These are phyloP conservation scores for Platichthys flesus DNA, from an alignment of 2,113 vertebrate genomes.

Conservation along the genomic window DNA sequence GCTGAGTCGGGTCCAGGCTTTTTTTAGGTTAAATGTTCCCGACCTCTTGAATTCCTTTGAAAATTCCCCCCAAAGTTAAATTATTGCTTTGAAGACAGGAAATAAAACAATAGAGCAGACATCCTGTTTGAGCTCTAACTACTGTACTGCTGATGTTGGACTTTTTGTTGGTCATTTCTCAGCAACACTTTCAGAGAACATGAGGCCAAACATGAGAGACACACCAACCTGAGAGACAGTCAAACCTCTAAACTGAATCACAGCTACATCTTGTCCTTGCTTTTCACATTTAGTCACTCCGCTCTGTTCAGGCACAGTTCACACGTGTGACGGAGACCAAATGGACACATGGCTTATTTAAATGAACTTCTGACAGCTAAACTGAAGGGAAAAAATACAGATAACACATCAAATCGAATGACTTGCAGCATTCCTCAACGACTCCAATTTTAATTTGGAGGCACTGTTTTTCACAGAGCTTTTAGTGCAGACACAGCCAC, in stretches of 20 bases:
- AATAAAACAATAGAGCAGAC: conserved; percentile 49
- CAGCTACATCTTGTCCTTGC: conserved; percentile 15
- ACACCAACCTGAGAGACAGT: background rate
- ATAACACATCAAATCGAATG: conserved; percentile 51
- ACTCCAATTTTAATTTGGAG: conserved; percentile 64
- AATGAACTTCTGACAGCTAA: conserved; percentile 25
- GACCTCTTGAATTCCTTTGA: background rate
- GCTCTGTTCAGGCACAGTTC: conserved; percentile 33
- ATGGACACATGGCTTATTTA: conserved; percentile 34
- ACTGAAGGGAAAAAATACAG: conserved; percentile 32
- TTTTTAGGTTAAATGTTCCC: conserved; percentile 29
- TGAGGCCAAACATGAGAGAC: conserved; percentile 14
- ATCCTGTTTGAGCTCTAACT: conserved; percentile 31
- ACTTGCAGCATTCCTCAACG: conserved; percentile 39
- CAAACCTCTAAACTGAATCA: background rate
- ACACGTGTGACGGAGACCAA: conserved; percentile 17
- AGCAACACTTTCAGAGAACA: background rate
- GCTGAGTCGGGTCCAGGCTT: background rate
- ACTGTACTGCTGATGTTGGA: background rate
- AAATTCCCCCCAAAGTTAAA: conserved; percentile 22
- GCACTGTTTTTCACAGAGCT: conserved; percentile 65
- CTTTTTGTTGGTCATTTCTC: background rate
- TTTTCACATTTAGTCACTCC: conserved; percentile 15
- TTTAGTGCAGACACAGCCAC: conserved; percentile 68
- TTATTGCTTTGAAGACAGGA: conserved; percentile 24